These are phyloP conservation scores for Dolichomitus sp. DNA, from an alignment of 2,888 invertebrate genomes.

Conservation along the genomic window DNA sequence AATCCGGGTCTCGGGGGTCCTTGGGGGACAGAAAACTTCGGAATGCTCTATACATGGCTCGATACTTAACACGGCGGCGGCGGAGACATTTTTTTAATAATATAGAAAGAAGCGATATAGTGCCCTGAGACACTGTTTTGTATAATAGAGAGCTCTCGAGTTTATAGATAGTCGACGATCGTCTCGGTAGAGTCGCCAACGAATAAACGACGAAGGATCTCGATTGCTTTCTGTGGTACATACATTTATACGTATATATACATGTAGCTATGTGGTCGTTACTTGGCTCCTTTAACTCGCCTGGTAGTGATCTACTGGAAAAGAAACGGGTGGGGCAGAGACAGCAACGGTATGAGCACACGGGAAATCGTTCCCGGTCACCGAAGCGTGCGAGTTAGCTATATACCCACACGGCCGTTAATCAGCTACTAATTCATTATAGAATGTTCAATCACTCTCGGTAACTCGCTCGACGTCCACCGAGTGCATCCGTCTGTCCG, in stretches of 20 bases:
- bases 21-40: too few species aligned
- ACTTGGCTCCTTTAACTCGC: conserved; percentile 28
- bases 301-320: conserved; percentile 42
- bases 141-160: conserved; percentile 52
- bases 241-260: background rate
- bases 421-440: conserved; percentile 68
- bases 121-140: conserved; percentile 5
- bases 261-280: conserved; percentile 16
- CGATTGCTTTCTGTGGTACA: conserved; percentile 41
- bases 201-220: conserved; percentile 22
- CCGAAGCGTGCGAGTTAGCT: conserved; percentile 59
- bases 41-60: too few species aligned
- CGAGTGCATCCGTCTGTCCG: conserved; percentile 69
- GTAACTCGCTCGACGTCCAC: conserved; percentile 59
- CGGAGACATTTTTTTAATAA: too few species aligned
- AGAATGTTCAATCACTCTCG: conserved; percentile 65
- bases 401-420: conserved; percentile 47
- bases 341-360: conserved; percentile 41
- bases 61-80: too few species aligned
- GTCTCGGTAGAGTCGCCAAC: conserved; percentile 37
- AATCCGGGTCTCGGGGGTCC: too few species aligned
- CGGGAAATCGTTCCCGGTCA: conserved; percentile 67
- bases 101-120: background rate
- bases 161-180: conserved; percentile 17
- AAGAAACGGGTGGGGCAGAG: conserved; percentile 59